Evolutionary conservation across 1,140 invertebrate species (phyloP).

Genomic region (Zophobas atratus): DNA sequence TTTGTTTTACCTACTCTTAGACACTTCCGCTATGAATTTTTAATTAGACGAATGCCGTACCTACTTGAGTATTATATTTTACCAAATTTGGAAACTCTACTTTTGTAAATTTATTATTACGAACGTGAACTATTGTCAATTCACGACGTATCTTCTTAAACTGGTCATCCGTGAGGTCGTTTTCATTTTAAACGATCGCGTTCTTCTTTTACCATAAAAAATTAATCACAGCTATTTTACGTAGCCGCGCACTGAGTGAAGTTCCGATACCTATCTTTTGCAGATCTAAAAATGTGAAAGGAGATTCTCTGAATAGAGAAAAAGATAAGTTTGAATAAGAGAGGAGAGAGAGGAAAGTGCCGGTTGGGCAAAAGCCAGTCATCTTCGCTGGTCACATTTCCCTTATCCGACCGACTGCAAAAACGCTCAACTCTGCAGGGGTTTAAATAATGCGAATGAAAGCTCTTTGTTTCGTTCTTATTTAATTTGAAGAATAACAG

Average conservation of each 20-base stretch:
- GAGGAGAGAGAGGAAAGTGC: constrained; percentile 23
- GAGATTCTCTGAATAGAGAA: constrained; percentile 41
- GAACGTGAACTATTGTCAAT: no score
- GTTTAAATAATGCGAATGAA: constrained; percentile 23
- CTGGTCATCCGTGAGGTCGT: no score
- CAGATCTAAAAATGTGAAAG: constrained; percentile 37
- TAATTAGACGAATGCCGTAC: no score
- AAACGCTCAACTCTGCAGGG: constrained; percentile 19
- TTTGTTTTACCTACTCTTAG: no score
- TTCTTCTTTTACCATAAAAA: no score
- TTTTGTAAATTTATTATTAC: no score
- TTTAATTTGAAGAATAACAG: constrained; percentile 32
- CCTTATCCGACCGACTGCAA: constrained; percentile 18
- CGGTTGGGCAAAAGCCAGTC: constrained; percentile 40
- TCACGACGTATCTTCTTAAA: no score
- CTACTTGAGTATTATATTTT: no score
- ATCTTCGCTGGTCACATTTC: constrained; percentile 35
- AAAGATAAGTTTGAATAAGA: constrained; percentile 41
- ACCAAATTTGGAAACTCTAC: no score
- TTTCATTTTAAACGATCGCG: no score
- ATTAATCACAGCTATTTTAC: background rate
- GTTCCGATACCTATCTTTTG: constrained; percentile 32
- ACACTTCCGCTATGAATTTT: no score
- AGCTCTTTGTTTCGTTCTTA: constrained; percentile 20
- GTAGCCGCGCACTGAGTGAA: constrained; percentile 1